Percentiles rank a stretch among this genome's conserved stretches.
Conservation (phyloP, 2,113 vertebrate species). For the Furnarius figulus region DNA sequence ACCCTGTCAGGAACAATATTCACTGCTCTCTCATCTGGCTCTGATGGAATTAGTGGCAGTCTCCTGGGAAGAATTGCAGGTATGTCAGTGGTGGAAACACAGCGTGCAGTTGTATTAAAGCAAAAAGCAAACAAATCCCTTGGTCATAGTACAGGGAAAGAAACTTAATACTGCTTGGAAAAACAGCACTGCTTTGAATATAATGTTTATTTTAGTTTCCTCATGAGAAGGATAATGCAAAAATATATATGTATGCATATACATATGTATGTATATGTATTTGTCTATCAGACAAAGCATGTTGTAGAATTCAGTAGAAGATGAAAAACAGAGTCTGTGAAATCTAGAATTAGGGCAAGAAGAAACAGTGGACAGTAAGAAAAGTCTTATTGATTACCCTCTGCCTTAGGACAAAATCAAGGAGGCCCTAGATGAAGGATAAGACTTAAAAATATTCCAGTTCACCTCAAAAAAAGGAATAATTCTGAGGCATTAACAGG, state of each 20-base stretch:
- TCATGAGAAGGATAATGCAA: background rate
- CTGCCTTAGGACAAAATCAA: background rate
- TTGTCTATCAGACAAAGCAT: background rate
- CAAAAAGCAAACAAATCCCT: slow-evolving; percentile 10
- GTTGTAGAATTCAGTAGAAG: background rate
- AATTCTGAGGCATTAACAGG: background rate
- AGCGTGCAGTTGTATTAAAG: background rate
- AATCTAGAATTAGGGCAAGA: background rate
- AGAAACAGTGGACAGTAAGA: background rate
- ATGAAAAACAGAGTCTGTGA: background rate
- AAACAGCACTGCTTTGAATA: background rate
- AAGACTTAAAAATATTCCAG: background rate
- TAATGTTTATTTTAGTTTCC: background rate
- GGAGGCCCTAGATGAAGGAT: background rate
- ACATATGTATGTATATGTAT: background rate
- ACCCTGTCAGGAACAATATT: slow-evolving; percentile 34
- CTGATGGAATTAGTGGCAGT: background rate
- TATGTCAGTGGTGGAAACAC: background rate
- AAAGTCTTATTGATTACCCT: background rate
- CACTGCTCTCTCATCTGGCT: background rate
- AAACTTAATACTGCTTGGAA: background rate
- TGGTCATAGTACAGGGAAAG: background rate
- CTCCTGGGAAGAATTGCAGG: background rate
- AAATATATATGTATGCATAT: background rate
- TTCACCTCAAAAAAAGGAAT: background rate